Base-by-base conservation (phyloP, 2,797 vertebrate species). In the Falco concolor region DNA sequence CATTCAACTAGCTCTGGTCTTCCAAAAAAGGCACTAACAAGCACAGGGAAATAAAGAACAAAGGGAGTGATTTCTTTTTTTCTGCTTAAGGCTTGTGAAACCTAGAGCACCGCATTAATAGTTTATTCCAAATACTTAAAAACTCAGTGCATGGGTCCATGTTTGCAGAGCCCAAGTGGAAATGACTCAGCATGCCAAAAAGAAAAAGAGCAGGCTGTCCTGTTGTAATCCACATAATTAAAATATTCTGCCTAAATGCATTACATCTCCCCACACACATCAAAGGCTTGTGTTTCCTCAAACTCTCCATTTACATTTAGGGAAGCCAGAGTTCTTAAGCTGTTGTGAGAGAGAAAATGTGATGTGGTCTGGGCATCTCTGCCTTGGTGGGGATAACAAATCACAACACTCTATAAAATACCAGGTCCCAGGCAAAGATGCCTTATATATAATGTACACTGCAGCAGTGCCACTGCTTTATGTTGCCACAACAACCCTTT, bases 111-210 rank as follows among this genome's bases (percentile, higher is more conserved):
- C 82, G 57, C 49, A 83, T 84, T 88, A 84, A 83, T 56, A 77
- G 89, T 96, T 97, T 96, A 93, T 91, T 85, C 85, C 76, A 95
- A 86, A 96, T 40, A 42, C 80, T 96, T 94, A 93, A 90, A 82
- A 75, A 78, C 34, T 72, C 74, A 65, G 88, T 75, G 70, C 75
- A 75, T 81, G 91, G 74, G 65, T 92, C 77, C 56, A 11, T 91
- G 79, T 93, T 95, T 95, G 82, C 88, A 76, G 72, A 91, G 68
- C 81, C 94, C 94, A 96, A 92, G 80, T 96, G 94, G 92, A 97
- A 97, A 95, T 95, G 92, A 96, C 93, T 97, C 95, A 96, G 92
- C 88, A 91, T 19, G 72, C 73, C 89, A 77, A 93, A 92, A 93
- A 91, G 32, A 81, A 72, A 94, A 85, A 91, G 76, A 94, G 60